Base-by-base conservation (phyloP, 64 coral and sea anemone genomes). In the Actinia tenebrosa region DNA sequence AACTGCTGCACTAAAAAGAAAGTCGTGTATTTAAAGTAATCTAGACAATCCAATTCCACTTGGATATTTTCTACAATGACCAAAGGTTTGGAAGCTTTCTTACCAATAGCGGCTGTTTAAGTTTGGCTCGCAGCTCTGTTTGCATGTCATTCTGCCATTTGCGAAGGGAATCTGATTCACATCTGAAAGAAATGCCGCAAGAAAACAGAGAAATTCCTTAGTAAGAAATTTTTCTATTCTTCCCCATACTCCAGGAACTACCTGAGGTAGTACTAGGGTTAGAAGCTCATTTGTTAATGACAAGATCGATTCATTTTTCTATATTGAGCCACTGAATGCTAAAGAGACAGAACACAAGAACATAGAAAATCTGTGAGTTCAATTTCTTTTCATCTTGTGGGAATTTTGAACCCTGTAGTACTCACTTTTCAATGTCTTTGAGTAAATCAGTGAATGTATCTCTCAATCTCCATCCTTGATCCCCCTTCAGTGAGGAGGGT, bases 81-180 rank as follows among this genome's bases (percentile, higher is more conserved):
- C 47, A 50, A 4, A 50, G 47, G 47, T 50, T 50, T 37, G 30
- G 53, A 55, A 6, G 11, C 11, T 58, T 75, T 75, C 97, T 17
- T 63, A 99, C 97, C 93, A 99, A 66, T 6, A 99, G 84, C 5
- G 97, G 97, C 84, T 95, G 90, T 69, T 99, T 99, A 18, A 99
- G 89, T 80, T 93, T 99, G 1, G 86, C 82, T 88, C 97, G 86
- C 22, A 99, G 82, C 56, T 99, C 97, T 44, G 93, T 89, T 82
- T 99, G 90, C 44, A 99, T 85, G 25, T 83, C 87, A 60, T 90
- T 92, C 30, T 87, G 85, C 97, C 97, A 99, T n/a, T 79, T 45
- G 30, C 86, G 72, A 54, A 91, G 56, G 15, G 97, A 95, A 20
- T 93, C 79, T 88, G 88, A 79, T 89, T 95, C 97, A 69, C 93